phyloP scores from a whole-genome alignment of 2,888 invertebrate species.

The Meliscaeva auricollis region DNA sequence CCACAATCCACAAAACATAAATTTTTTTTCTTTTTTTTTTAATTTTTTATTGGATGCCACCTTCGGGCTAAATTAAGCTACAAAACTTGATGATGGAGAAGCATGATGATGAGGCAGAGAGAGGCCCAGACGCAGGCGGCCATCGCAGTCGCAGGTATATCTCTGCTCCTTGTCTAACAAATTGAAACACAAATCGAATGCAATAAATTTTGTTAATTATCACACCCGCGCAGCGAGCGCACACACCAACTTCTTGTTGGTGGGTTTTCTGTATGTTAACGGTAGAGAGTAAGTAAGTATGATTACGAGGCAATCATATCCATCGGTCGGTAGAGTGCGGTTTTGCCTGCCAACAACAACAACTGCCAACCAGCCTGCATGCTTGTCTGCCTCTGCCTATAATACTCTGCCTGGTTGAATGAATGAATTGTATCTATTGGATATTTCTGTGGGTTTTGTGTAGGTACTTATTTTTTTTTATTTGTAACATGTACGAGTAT shows the following conservation, averaged over 20 bases:
- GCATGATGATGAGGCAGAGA: neutral
- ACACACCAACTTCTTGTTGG: slow-evolving; percentile 8
- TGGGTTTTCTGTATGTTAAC: neutral
- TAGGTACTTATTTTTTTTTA: neutral
- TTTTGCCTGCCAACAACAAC: no score
- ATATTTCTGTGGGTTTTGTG: slow-evolving; percentile 20
- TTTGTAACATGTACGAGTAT: neutral
- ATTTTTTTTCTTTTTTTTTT: neutral
- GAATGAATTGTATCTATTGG: slow-evolving; percentile 69
- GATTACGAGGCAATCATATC: slow-evolving; percentile 40
- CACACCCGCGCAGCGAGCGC: slow-evolving; percentile 59
- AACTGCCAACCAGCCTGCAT: neutral
- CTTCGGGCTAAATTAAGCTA: slow-evolving; percentile 60
- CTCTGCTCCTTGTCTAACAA: slow-evolving; percentile 46
- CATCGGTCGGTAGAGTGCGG: slow-evolving; percentile 26
- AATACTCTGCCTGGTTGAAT: neutral
- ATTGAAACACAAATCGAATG: slow-evolving; percentile 63
- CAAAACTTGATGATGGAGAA: slow-evolving; percentile 32
- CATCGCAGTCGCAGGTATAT: neutral
- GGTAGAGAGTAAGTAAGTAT: neutral
- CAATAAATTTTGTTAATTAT: slow-evolving; percentile 74
- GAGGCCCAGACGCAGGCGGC: neutral
- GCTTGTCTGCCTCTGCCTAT: slow-evolving; percentile 10
- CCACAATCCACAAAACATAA: neutral
- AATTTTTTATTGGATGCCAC: slow-evolving; percentile 51